Evolutionary conservation across 1,140 invertebrate genomes (phyloP).

Genomic region (Drosophila sproati): DNA sequence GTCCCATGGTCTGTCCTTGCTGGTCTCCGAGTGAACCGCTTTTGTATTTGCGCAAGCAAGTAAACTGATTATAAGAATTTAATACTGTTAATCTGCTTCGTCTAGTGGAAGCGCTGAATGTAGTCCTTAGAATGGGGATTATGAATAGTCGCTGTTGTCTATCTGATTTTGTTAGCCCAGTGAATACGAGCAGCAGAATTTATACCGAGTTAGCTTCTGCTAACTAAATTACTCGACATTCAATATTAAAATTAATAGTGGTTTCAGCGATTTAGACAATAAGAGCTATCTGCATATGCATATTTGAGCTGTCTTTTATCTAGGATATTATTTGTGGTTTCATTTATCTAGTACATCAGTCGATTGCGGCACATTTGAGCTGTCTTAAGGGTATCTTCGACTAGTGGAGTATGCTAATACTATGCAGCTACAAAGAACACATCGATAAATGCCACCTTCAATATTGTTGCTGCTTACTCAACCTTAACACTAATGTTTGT

Average conservation of each 20-base stretch:
- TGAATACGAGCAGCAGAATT: neutral
- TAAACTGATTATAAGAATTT: constrained; percentile 83
- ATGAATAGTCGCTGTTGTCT: neutral
- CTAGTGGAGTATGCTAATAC: neutral
- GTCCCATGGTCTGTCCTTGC: constrained; percentile 18
- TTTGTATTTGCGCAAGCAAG: constrained; percentile 75
- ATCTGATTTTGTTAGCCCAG: constrained; percentile 2
- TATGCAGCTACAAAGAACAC: neutral
- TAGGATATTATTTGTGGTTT: no score
- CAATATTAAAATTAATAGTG: no score
- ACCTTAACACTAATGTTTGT: neutral
- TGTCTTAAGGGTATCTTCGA: no score
- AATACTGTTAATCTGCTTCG: constrained; percentile 81
- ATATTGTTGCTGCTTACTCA: neutral
- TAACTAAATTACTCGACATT: no score
- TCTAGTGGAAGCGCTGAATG: constrained; percentile 68
- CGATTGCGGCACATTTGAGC: no score
- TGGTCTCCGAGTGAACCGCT: constrained; percentile 38
- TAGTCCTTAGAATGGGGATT: constrained; percentile 62
- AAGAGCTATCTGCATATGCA: no score
- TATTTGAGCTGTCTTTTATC: no score
- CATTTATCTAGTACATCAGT: no score
- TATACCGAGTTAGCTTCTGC: neutral
- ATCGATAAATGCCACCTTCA: neutral
- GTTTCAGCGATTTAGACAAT: no score